Conservation (phyloP, 2,797 vertebrate genomes). For the Rousettus madagascariensis region DNA sequence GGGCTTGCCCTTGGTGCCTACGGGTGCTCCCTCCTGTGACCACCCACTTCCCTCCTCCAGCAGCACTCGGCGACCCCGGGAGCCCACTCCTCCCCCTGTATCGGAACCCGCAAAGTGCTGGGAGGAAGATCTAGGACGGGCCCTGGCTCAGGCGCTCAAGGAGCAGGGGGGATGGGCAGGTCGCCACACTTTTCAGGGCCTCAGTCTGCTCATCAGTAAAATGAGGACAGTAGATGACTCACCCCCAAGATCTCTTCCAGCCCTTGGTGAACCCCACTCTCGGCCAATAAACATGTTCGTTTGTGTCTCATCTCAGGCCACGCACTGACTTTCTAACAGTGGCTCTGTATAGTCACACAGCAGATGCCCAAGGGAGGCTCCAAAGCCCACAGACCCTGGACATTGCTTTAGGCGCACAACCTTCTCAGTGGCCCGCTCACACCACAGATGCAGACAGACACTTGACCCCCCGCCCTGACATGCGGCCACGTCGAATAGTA, state of each 20-base stretch:
- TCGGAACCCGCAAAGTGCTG: background rate
- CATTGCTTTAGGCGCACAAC: background rate
- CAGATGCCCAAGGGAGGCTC: background rate
- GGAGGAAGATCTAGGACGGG: background rate
- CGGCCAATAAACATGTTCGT: background rate
- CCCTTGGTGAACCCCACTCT: background rate
- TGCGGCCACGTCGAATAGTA: accelerated
- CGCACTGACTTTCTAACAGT: background rate
- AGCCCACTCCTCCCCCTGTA: background rate
- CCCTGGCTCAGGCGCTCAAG: background rate
- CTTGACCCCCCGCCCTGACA: accelerated
- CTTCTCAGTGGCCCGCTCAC: background rate
- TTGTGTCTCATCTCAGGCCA: background rate
- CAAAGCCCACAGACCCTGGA: background rate
- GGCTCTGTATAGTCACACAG: background rate
- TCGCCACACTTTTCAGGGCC: background rate
- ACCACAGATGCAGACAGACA: no score
- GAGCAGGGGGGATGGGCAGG: background rate
- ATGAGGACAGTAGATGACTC: background rate
- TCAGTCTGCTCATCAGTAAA: background rate
- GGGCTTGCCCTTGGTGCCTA: background rate
- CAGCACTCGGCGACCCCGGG: background rate
- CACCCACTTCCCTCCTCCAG: accelerated
- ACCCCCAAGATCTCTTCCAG: background rate
- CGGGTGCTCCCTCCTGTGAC: background rate